A percentile compares a stretch with the other conserved stretches of the same genome.
phyloP scores from a whole-genome alignment of 2,797 vertebrate species.

The Saxicola maurus region DNA sequence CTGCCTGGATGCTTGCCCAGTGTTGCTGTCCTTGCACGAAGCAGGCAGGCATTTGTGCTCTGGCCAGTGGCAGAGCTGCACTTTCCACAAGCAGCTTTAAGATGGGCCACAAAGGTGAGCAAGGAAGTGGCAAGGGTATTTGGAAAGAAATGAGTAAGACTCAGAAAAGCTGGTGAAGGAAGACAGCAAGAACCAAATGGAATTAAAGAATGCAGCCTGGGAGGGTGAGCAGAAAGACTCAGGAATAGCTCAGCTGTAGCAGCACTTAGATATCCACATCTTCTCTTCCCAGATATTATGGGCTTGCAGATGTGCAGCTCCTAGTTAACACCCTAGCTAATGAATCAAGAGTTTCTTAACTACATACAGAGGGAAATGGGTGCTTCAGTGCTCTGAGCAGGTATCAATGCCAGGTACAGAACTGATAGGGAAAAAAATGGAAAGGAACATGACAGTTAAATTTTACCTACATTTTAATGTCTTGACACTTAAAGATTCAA shows the following conservation, averaged over 20 bases:
- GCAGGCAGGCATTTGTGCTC: background rate
- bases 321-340: background rate
- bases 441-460: background rate
- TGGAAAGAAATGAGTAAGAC: background rate
- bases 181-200: background rate
- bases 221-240: background rate
- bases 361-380: background rate
- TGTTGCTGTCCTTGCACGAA: background rate
- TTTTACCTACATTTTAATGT: background rate
- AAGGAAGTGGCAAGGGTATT: fast-evolving
- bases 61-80: background rate
- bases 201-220: background rate
- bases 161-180: background rate
- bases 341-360: background rate
- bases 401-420: background rate
- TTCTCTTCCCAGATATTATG: background rate
- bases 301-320: background rate
- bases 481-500: background rate
- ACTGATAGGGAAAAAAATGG: background rate
- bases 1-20: background rate
- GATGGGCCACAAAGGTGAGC: background rate
- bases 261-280: background rate
- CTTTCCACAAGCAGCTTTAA: background rate
- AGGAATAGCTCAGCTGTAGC: background rate
- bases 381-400: background rate